Percentiles rank a stretch among this genome's conserved stretches.
Conservation (phyloP, 2,888 invertebrate genomes). For the Neocrepidodera transversa region DNA sequence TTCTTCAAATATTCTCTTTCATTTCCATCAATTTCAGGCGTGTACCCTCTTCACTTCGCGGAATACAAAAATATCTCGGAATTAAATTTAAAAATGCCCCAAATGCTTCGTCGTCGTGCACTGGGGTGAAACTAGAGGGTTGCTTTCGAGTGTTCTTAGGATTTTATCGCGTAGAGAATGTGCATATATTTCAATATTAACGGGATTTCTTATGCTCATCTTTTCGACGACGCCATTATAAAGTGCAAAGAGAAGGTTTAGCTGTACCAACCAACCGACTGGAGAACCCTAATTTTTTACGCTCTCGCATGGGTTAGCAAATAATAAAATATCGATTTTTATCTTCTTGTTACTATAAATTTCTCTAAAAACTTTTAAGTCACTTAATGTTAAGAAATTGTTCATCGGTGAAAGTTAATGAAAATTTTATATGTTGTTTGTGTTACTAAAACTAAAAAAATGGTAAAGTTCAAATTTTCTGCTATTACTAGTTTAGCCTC, state of each 20-base stretch:
- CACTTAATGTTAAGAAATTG: no score
- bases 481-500: no score
- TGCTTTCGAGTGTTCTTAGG: slow-evolving; percentile 25
- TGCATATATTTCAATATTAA: slow-evolving; percentile 37
- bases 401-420: no score
- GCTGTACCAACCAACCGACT: neutral
- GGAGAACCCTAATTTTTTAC: neutral
- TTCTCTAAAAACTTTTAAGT: no score
- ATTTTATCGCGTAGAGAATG: slow-evolving; percentile 24
- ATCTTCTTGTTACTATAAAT: no score
- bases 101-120: slow-evolving; percentile 24
- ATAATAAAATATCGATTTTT: no score
- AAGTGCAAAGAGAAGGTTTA: neutral
- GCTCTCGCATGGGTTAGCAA: no score
- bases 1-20: slow-evolving; percentile 33
- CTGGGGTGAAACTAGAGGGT: slow-evolving; percentile 24
- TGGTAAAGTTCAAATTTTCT: no score
- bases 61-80: slow-evolving; percentile 43
- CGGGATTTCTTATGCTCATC: slow-evolving; percentile 17
- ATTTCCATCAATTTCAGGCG: slow-evolving; percentile 42
- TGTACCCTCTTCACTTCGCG: slow-evolving; percentile 30
- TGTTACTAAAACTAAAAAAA: no score
- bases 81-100: slow-evolving; percentile 44
- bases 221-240: slow-evolving; percentile 10
- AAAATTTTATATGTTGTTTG: no score